Evolutionary conservation across 2,888 invertebrate genomes (phyloP).

Genomic region (Tiphia femorata): DNA sequence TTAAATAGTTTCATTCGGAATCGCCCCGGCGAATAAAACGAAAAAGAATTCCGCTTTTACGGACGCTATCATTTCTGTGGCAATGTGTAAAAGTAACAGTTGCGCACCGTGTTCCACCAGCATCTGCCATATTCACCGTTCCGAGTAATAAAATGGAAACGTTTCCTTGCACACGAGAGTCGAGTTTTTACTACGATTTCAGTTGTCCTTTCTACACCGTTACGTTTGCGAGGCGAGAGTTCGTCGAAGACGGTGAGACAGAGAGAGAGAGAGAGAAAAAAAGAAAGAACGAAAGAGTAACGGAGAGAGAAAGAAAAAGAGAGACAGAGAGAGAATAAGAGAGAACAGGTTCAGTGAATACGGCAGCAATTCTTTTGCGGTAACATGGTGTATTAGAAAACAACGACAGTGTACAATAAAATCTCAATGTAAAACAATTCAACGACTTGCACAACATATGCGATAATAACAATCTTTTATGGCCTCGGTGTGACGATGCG

Average conservation of each 20-base stretch:
- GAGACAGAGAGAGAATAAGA: conserved; percentile 9
- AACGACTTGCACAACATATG: conserved; percentile 31
- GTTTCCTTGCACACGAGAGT: neutral
- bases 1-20: too few relatives aligned
- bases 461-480: conserved; percentile 36
- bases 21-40: too few relatives aligned
- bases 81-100: neutral
- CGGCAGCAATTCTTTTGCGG: conserved; percentile 58
- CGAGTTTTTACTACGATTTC: neutral
- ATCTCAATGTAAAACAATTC: conserved; percentile 33
- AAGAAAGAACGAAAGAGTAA: too few relatives aligned
- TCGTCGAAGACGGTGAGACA: neutral
- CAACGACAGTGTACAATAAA: conserved; percentile 47
- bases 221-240: conserved; percentile 14
- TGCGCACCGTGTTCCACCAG: conserved; percentile 33
- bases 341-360: conserved; percentile 62
- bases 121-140: conserved; percentile 47
- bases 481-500: conserved; percentile 58
- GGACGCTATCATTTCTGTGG: too few relatives aligned
- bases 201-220: conserved; percentile 33
- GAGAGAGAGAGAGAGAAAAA: neutral
- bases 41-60: too few relatives aligned
- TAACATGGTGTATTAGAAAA: conserved; percentile 57
- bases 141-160: neutral
- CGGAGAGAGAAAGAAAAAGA: neutral